phyloP scores from a whole-genome alignment of 2,797 vertebrate genomes.

The Phylloscopus collybita region DNA sequence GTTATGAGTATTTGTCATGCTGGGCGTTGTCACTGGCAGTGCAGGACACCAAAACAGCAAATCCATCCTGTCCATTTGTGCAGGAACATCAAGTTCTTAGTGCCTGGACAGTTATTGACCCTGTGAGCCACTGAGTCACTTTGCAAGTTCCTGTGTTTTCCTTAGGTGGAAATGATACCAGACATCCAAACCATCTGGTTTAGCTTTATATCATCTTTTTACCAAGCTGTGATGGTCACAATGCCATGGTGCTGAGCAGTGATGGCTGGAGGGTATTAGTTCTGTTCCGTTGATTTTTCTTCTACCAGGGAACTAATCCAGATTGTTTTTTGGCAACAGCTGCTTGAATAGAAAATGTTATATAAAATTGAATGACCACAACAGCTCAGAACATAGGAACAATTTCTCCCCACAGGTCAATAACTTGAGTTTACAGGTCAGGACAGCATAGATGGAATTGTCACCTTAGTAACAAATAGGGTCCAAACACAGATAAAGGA shows the following conservation, averaged over 20 bases:
- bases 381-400: background rate
- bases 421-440: background rate
- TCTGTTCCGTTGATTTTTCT: background rate
- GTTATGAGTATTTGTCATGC: background rate
- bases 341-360: background rate
- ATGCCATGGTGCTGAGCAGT: background rate
- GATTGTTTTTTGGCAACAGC: background rate
- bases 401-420: background rate
- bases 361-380: background rate
- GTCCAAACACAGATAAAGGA: background rate
- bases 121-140: background rate
- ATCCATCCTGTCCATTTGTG: background rate
- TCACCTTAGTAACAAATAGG: background rate
- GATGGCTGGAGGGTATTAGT: background rate
- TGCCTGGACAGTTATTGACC: background rate
- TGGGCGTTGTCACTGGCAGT: background rate
- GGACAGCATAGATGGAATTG: background rate
- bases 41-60: background rate
- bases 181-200: background rate
- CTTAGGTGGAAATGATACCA: background rate
- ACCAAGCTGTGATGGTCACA: background rate
- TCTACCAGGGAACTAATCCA: background rate
- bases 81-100: background rate
- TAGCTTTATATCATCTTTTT: background rate
- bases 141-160: background rate